phyloP scores from a whole-genome alignment of 2,797 vertebrate genomes.

The Gadopsis bispinosus region DNA sequence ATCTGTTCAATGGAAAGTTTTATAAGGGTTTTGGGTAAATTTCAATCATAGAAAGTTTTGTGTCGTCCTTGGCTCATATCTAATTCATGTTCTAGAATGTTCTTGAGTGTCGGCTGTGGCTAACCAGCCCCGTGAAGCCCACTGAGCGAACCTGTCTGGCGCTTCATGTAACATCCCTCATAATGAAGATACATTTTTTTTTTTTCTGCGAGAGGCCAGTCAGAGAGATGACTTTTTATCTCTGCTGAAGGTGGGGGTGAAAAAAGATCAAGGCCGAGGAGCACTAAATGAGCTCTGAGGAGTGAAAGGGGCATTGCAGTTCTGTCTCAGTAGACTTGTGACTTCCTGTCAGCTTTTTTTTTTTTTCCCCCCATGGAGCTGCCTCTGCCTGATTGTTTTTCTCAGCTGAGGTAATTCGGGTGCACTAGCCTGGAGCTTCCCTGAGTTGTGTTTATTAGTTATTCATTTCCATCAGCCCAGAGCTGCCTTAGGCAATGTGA shows the following conservation, averaged over 20 bases:
- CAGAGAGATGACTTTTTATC: conserved; percentile 69
- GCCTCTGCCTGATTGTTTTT: conserved; percentile 73
- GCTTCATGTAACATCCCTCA: conserved; percentile 48
- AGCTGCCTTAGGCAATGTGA: conserved; percentile 66
- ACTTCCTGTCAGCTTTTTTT: conserved; percentile 60
- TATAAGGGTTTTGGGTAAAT: conserved; percentile 13
- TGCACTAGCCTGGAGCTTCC: conserved; percentile 76
- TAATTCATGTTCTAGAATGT: conserved; percentile 62
- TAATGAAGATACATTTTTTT: conserved; percentile 69
- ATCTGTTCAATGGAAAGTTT: conserved; percentile 23
- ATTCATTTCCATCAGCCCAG: conserved; percentile 78
- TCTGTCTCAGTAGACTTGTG: conserved; percentile 72
- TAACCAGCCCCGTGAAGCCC: conserved; percentile 66
- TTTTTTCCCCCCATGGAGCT: conserved; percentile 17
- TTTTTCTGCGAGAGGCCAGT: conserved; percentile 26
- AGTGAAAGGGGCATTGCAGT: conserved; percentile 58
- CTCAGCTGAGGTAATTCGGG: conserved; percentile 75
- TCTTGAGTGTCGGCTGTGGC: conserved; percentile 66
- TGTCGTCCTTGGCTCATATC: conserved; percentile 39
- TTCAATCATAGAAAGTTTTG: conserved; percentile 33
- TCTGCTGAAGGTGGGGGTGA: conserved; percentile 63
- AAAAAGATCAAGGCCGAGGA: conserved; percentile 53
- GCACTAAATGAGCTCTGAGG: conserved; percentile 62
- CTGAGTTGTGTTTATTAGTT: conserved; percentile 80
- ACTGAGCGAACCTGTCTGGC: conserved; percentile 60